These are phyloP conservation scores for Leptinotarsa haldemani DNA, from an alignment of 2,888 invertebrate species.

Conservation along the genomic window DNA sequence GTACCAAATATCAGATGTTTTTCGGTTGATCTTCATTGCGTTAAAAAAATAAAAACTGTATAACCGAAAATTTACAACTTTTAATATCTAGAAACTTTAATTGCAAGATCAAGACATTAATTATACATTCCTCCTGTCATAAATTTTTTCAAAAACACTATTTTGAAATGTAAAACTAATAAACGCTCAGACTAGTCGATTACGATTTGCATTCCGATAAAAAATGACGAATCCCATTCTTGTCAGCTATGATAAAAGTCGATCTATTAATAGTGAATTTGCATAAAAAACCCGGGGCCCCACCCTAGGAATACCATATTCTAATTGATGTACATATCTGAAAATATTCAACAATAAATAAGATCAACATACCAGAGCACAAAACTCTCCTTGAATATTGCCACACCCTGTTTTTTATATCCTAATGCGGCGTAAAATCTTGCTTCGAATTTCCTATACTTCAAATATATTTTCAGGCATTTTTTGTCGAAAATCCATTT, in stretches of 20 bases:
- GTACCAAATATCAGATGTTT: too few relatives aligned
- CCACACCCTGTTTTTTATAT: not conserved
- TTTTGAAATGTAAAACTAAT: not conserved
- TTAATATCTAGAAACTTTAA: not conserved
- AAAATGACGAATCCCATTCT: not conserved
- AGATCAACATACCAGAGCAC: slow-evolving; percentile 20
- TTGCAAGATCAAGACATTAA: not conserved
- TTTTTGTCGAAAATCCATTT: too few relatives aligned
- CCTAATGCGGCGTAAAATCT: too few relatives aligned
- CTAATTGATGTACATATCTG: slow-evolving; percentile 11
- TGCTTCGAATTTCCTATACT: too few relatives aligned
- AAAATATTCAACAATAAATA: slow-evolving; percentile 20
- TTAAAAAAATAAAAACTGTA: too few relatives aligned
- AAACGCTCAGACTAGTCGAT: not conserved
- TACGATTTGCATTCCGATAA: not conserved
- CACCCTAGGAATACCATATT: slow-evolving; percentile 13
- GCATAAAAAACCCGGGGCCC: slow-evolving; percentile 6
- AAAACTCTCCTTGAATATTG: slow-evolving; percentile 10
- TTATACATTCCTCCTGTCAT: too few relatives aligned
- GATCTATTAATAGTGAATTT: slow-evolving; percentile 9
- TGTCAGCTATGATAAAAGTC: not conserved
- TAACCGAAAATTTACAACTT: too few relatives aligned
- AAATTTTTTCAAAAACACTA: too few relatives aligned
- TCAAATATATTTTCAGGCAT: too few relatives aligned
- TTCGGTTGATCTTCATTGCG: too few relatives aligned